Conservation (phyloP, 1,140 invertebrate genomes). For the Cydia splendana region DNA sequence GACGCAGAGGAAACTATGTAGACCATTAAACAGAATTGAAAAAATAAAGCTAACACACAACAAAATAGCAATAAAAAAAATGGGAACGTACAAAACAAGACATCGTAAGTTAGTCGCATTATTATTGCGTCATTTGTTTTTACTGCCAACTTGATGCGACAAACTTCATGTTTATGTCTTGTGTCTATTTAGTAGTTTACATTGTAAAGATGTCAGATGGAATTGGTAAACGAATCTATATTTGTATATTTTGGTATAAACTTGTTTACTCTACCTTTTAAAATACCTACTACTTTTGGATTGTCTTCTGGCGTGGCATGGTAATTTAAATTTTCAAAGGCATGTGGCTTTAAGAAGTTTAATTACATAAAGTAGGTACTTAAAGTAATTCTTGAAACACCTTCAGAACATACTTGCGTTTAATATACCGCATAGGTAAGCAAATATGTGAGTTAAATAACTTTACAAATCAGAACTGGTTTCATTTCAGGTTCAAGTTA, state of each 20-base stretch:
- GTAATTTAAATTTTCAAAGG: background rate
- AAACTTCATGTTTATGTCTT: conserved; percentile 22
- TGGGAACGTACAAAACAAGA: conserved; percentile 49
- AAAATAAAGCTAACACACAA: conserved; percentile 45
- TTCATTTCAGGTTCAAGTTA: conserved; percentile 8
- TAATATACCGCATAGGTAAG: no score
- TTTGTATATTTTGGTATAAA: background rate
- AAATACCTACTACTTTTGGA: background rate
- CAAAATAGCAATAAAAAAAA: conserved; percentile 46
- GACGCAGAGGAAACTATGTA: conserved; percentile 6
- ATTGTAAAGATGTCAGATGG: background rate
- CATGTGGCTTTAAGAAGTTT: no score
- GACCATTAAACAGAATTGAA: conserved; percentile 30
- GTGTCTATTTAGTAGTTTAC: conserved; percentile 27
- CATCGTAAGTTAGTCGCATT: conserved; percentile 50
- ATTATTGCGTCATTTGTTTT: conserved; percentile 63
- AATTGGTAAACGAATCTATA: background rate
- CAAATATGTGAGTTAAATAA: background rate
- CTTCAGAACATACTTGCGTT: no score
- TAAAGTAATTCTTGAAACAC: no score
- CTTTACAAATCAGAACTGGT: background rate
- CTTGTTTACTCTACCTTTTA: background rate
- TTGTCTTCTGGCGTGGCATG: no score
- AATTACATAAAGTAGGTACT: no score
- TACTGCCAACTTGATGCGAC: conserved; percentile 42